These are phyloP conservation scores for Andrena trimmerana DNA, from an alignment of 2,888 invertebrate species.

Conservation along the genomic window DNA sequence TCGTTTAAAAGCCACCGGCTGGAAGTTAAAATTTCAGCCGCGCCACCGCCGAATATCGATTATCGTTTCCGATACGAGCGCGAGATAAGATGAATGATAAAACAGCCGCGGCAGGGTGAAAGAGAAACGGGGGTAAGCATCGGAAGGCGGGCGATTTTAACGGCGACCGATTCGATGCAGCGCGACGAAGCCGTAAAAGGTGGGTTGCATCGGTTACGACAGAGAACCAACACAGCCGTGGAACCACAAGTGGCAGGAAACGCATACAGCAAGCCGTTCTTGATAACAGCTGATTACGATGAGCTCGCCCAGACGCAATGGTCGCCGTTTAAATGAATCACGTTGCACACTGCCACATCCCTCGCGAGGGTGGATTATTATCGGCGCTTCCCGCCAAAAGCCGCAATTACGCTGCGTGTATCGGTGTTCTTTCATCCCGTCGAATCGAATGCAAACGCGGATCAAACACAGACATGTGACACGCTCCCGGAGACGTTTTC, in stretches of 20 bases:
- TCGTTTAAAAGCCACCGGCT: slow-evolving; percentile 39
- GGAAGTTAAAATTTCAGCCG: slow-evolving; percentile 49
- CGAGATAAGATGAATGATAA: slow-evolving; percentile 54
- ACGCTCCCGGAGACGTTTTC: neutral
- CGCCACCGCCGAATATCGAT: slow-evolving; percentile 49
- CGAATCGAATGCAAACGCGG: neutral
- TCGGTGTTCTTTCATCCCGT: neutral
- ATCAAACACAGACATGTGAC: neutral
- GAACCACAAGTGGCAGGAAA: slow-evolving; percentile 62
- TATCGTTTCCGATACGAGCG: slow-evolving; percentile 45
- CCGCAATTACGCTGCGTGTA: neutral
- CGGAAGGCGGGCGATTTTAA: slow-evolving; percentile 4
- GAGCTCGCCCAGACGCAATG: slow-evolving; percentile 56
- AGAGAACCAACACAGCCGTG: slow-evolving; percentile 31
- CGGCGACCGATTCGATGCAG: slow-evolving; percentile 31
- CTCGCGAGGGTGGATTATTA: slow-evolving; percentile 28
- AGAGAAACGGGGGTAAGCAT: neutral
- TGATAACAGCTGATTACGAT: slow-evolving; percentile 72
- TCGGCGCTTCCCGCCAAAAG: slow-evolving; percentile 54
- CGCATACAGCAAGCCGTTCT: slow-evolving; percentile 47
- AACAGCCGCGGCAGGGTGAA: slow-evolving; percentile 9
- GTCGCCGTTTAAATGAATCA: slow-evolving; percentile 41
- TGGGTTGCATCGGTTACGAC: slow-evolving; percentile 54
- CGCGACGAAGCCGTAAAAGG: slow-evolving; percentile 55
- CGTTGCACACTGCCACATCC: slow-evolving; percentile 31